Percentiles rank a stretch among this genome's conserved stretches.
Conservation (phyloP, 2,888 invertebrate species). For the Blera fallax region DNA sequence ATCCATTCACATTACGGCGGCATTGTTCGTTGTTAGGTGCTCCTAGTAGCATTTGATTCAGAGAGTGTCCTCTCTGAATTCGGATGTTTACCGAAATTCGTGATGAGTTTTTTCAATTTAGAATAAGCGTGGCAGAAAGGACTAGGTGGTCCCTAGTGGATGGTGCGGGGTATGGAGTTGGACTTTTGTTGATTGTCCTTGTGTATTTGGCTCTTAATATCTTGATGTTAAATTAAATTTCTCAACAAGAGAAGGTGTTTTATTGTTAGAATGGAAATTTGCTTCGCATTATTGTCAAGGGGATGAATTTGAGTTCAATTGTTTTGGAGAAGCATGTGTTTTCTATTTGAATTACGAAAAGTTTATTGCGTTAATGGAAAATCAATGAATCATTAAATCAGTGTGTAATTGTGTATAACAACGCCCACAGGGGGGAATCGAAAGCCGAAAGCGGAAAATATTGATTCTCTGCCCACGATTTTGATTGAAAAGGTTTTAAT, state of each 20-base stretch:
- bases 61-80: background rate
- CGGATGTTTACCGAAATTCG: background rate
- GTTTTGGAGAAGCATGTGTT: background rate
- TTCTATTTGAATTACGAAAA: background rate
- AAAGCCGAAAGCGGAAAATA: no score
- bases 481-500: no score
- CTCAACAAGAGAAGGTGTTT: background rate
- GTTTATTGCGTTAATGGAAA: background rate
- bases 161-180: no score
- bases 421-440: no score
- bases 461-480: no score
- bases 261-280: background rate
- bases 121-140: no score
- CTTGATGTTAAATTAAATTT: background rate
- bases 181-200: background rate
- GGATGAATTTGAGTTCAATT: background rate
- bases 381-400: no score
- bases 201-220: background rate
- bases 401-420: no score
- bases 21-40: no score
- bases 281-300: background rate
- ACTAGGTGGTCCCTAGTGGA: no score
- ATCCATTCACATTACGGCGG: background rate
- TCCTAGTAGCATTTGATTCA: background rate
- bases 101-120: background rate